Evolutionary conservation across 1,140 invertebrate genomes (phyloP), one percentile per base, ranked within the genome.

Genomic region (Parasteatoda tepidariorum): DNA sequence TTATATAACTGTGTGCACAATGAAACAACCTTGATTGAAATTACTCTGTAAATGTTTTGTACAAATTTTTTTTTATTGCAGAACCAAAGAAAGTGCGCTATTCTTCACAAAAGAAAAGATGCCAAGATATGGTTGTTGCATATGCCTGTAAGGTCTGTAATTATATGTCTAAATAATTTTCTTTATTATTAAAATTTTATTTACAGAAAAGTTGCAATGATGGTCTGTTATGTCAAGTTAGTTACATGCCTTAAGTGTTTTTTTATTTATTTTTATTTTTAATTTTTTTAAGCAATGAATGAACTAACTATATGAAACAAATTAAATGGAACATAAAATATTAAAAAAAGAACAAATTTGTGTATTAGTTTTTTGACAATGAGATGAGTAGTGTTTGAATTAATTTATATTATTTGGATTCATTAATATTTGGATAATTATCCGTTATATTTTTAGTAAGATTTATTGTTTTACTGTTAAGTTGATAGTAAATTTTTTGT

Each of bases 131-230:
- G 55, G 48, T 86, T 66, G 86, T 85, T 1, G 55, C 86, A 18
- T 90, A 89, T 85, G 87, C 90, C 38, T 92, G 93, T 86, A 90
- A 90, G 85, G 88, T 94, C 9, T 34, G 54, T 61, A 26, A 33
- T 4, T 62, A 22, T 11, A 1, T 68, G 13, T 13, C 18, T 18
- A 2, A 13, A 13, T 48, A 13, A 2, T 48, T 48, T 48, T 2
- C 18, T 48, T 48, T 13, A 0, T 48, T 48, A 13, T 48, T 48
- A 2, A 48, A 48, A 48, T 48, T 9, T 48, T 13, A 2, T 48
- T 48, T 4, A 4, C 38, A 2, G 4, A 4, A 48, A 48, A 48
- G 18, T 48, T 41, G 38, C 38, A n/a, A n/a, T n/a, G n/a, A n/a
- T 41, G 38, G 13, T 6, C 5, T 6, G 13, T 48, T 48, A 18